These are phyloP conservation scores for Dasyornis broadbenti DNA, from an alignment of 2,113 vertebrate genomes.

Conservation along the genomic window DNA sequence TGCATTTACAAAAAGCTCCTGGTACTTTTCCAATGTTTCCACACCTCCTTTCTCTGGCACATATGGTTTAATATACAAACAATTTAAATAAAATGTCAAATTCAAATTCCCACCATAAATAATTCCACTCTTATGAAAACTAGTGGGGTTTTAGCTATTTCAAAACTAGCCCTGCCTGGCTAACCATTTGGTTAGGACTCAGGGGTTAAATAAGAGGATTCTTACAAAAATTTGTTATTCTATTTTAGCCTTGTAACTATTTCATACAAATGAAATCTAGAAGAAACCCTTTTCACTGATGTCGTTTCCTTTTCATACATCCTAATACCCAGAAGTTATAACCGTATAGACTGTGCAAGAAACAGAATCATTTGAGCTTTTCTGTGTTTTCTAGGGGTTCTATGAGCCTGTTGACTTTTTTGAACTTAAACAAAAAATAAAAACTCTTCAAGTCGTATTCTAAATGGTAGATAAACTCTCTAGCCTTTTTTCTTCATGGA, in stretches of 20 bases:
- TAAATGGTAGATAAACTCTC: conserved; percentile 1
- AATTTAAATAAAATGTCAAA: conserved; percentile 57
- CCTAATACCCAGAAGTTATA: not conserved
- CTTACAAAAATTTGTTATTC: not conserved
- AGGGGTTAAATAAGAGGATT: not conserved
- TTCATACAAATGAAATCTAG: conserved; percentile 16
- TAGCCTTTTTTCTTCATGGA: conserved; percentile 13
- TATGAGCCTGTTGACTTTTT: not conserved
- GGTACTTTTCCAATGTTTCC: conserved; percentile 25
- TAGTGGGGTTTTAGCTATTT: not conserved
- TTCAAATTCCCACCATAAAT: conserved; percentile 36
- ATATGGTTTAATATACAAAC: conserved; percentile 43
- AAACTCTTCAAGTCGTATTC: conserved; percentile 30
- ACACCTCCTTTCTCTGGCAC: conserved; percentile 51
- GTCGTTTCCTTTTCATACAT: not conserved
- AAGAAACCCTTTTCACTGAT: not conserved
- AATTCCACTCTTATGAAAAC: conserved; percentile 36
- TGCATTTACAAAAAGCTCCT: conserved; percentile 50
- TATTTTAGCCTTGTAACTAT: conserved; percentile 12
- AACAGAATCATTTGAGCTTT: conserved; percentile 9
- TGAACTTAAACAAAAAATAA: conserved; percentile 35
- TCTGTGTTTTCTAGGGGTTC: conserved; percentile 16
- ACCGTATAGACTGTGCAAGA: not conserved
- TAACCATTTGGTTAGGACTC: conserved; percentile 39
- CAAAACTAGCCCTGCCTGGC: conserved; percentile 1